These are phyloP conservation scores for Psilanteris sp. DNA, from an alignment of 1,140 invertebrate genomes.

Conservation along the genomic window DNA sequence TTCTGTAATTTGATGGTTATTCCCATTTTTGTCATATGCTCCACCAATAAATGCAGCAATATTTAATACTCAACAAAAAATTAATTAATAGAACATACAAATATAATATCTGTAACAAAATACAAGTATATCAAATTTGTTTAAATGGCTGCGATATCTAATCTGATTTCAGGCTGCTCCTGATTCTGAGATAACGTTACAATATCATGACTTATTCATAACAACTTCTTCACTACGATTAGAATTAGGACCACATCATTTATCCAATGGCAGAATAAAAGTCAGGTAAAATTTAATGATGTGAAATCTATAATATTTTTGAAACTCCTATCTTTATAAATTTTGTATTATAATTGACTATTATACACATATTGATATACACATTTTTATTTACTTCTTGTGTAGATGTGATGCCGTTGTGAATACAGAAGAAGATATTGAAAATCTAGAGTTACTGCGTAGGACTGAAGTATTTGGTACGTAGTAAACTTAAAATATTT, in stretches of 20 bases:
- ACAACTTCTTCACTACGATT: slow-evolving; percentile 74
- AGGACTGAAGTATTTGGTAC: slow-evolving; percentile 74
- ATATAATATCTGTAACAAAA: too few relatives aligned
- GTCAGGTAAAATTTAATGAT: too few relatives aligned
- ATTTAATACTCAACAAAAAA: too few relatives aligned
- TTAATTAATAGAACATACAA: too few relatives aligned
- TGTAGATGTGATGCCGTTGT: slow-evolving; percentile 71
- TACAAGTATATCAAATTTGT: too few relatives aligned
- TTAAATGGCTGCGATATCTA: too few relatives aligned
- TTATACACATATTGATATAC: background rate
- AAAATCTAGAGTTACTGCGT: slow-evolving; percentile 58
- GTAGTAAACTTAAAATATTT: too few relatives aligned
- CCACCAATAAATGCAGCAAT: too few relatives aligned
- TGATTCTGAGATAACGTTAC: slow-evolving; percentile 67
- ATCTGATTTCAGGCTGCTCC: slow-evolving; percentile 70
- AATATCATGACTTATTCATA: slow-evolving; percentile 69
- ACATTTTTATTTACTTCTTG: background rate
- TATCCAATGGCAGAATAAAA: slow-evolving; percentile 73
- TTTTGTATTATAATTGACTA: background rate
- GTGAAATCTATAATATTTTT: too few relatives aligned
- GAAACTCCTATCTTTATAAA: background rate
- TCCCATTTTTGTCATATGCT: too few relatives aligned
- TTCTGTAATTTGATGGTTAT: too few relatives aligned
- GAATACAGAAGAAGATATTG: slow-evolving; percentile 57
- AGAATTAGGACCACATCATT: slow-evolving; percentile 75